These are phyloP conservation scores for Callorhinus ursinus DNA, from an alignment of 2,113 vertebrate species.

Conservation along the genomic window DNA sequence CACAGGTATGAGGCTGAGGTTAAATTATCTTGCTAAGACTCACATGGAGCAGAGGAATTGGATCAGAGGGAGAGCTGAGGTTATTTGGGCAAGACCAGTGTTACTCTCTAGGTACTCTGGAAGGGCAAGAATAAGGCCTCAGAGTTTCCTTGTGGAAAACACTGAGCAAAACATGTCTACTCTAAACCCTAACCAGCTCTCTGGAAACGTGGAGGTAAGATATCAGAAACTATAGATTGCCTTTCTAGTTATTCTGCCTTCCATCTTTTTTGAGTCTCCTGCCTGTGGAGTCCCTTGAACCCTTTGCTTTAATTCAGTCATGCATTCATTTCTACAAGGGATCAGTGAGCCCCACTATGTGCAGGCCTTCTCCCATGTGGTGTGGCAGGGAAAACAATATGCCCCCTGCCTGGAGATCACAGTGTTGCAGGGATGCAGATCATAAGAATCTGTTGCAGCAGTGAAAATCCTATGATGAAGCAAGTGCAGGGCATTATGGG, in stretches of 20 bases:
- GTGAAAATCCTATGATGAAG: neutral
- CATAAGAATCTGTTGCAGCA: neutral
- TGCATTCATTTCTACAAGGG: neutral
- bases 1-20: neutral
- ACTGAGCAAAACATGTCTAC: neutral
- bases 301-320: neutral
- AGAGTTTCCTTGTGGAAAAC: neutral
- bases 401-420: fast-evolving
- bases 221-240: neutral
- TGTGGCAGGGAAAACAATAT: neutral
- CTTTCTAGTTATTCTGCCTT: neutral
- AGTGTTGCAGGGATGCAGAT: too few relatives aligned
- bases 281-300: neutral
- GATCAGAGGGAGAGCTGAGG: neutral
- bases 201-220: neutral
- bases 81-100: neutral
- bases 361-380: neutral
- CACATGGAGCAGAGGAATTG: neutral
- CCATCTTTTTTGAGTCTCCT: neutral
- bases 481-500: neutral
- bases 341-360: neutral
- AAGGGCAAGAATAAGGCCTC: neutral
- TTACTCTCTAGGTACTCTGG: neutral
- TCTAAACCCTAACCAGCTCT: neutral
- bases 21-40: neutral